These are phyloP conservation scores for Melanotaenia pygmaea DNA, from an alignment of 2,797 vertebrate species.

Conservation along the genomic window DNA sequence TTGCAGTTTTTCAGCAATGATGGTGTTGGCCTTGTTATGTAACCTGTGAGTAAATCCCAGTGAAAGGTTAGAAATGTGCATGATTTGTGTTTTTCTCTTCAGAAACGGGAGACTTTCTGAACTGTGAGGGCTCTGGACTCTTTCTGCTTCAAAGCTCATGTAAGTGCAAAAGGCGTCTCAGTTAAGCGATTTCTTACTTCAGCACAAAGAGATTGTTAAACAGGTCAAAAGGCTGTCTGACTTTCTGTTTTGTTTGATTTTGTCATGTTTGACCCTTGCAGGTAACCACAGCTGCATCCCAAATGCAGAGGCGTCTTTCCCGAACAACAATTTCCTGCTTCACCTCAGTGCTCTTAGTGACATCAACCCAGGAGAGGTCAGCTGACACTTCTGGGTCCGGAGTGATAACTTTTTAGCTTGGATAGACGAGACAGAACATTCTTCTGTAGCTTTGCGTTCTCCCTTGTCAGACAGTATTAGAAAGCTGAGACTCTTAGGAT, in stretches of 20 bases:
- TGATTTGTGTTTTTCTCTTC: conserved; percentile 42
- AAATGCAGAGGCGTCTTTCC: conserved; percentile 95
- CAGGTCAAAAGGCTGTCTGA: neutral
- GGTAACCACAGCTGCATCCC: conserved; percentile 99
- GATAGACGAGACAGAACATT: conserved; percentile 52
- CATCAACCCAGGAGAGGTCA: conserved; percentile 94
- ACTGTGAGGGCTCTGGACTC: conserved; percentile 97
- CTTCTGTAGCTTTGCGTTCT: conserved; percentile 52
- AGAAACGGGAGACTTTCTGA: conserved; percentile 97
- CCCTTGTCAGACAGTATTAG: conserved; percentile 70
- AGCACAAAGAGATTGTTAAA: conserved; percentile 8
- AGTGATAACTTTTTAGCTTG: conserved; percentile 55
- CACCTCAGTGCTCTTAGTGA: conserved; percentile 92
- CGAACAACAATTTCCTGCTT: conserved; percentile 94
- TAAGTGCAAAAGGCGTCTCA: conserved; percentile 80
- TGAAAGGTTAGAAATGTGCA: conserved; percentile 30
- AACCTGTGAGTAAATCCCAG: conserved; percentile 15
- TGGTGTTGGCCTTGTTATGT: conserved; percentile 15
- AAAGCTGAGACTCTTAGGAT: conserved; percentile 61
- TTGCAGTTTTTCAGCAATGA: conserved; percentile 9
- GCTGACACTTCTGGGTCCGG: conserved; percentile 60
- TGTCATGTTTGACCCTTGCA: conserved; percentile 61
- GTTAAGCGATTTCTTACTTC: conserved; percentile 12
- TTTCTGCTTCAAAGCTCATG: conserved; percentile 97
- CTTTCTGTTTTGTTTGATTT: neutral